Evolutionary conservation across 2,797 vertebrate species (phyloP), one percentile per base, ranked within the genome.

Genomic region (Hozukius guyotensis): DNA sequence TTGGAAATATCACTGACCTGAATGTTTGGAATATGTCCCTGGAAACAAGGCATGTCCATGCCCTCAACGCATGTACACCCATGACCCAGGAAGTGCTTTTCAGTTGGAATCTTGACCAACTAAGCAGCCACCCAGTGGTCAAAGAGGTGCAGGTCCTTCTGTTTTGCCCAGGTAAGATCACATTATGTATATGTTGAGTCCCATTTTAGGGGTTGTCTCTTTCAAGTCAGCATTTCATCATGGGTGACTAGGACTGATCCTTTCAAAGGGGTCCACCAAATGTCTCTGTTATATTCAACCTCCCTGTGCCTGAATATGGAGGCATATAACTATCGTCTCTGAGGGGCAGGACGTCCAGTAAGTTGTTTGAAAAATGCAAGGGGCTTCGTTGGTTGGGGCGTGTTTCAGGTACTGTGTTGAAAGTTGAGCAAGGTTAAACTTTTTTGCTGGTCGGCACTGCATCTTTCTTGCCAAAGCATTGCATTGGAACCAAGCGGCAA

Each of bases 1-100:
- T 96, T 36, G 97, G 98, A 67, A 98, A 97, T 85, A 93, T 99
- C 78, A 98, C 97, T 0, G 96, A 96, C 64, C 56, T 98, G 61
- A 96, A 96, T 34, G 27, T 98, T 32, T 98, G 98, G 98, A 92
- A 84, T 74, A 87, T 4, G 2, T 92, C 85, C 11, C 92, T 98
- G 72, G 75, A 94, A 7, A 4, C 16, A 0, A 83, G 88, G 22
- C 95, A 98, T 83, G 75, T 98, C 6, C 92, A 63, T 24, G 88
- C 85, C 2, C 92, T 97, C 29, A 93, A 91, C 0, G 89, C 93
- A 0, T 98, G 97, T 70, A 71, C 72, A 16, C 32, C 84, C 1
- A 8, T 91, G 0, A 83, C 77, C 1, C 84, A 86, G 7, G 90
- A 92, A 24, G 81, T 93, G 0, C 71, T 98, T 2, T 98, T 97